Conservation (phyloP, 2,113 vertebrate genomes). For the Pantherophis guttatus region DNA sequence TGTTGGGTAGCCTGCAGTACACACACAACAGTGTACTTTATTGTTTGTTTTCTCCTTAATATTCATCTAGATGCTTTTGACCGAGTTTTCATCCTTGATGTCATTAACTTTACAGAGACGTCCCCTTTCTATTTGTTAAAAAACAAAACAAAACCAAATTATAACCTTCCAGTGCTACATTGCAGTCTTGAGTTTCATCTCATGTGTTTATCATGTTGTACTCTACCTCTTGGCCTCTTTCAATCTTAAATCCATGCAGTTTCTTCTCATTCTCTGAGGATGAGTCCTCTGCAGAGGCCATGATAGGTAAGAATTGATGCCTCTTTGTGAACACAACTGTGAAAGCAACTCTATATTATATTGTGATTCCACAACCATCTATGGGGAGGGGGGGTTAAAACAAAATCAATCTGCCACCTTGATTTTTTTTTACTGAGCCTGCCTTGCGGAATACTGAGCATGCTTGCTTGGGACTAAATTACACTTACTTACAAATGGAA, state of each 20-base stretch:
- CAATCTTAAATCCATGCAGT: background rate
- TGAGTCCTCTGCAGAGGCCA: background rate
- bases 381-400: accelerated
- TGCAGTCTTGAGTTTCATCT: background rate
- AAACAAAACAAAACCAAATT: background rate
- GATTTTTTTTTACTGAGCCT: background rate
- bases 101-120: background rate
- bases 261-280: background rate
- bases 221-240: background rate
- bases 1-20: background rate
- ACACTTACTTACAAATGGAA: background rate
- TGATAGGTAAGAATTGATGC: background rate
- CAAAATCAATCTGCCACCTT: background rate
- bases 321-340: background rate
- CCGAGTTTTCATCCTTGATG: background rate
- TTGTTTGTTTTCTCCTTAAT: background rate
- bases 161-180: background rate
- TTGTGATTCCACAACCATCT: background rate
- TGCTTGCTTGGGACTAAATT: background rate
- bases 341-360: background rate
- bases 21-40: background rate
- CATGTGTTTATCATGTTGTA: background rate
- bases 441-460: background rate
- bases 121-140: background rate
- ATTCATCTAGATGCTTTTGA: background rate